A percentile compares a stretch with the other conserved stretches of the same genome.
These are phyloP conservation scores for Danio kyathit DNA, from an alignment of 2,797 vertebrate species.

Conservation along the genomic window DNA sequence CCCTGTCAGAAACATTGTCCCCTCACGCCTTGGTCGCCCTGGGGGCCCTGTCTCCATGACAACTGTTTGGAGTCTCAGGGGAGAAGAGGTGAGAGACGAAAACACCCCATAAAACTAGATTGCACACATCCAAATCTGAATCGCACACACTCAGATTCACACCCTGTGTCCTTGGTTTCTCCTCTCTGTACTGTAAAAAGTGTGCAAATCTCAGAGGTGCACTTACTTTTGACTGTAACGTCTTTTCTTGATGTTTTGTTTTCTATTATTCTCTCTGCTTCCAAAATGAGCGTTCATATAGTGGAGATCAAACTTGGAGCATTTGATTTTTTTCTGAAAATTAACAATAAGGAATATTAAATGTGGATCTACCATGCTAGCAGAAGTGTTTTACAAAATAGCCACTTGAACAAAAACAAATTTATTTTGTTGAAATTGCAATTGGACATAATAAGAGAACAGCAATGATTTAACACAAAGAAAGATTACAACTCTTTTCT, in stretches of 20 bases:
- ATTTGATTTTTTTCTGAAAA: too few species aligned
- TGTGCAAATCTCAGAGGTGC: not conserved
- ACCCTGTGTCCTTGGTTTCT: conserved; percentile 1
- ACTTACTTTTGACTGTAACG: not conserved
- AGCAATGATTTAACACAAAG: too few species aligned
- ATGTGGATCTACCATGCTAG: too few species aligned
- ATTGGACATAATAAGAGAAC: too few species aligned
- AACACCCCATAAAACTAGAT: conserved; percentile 20
- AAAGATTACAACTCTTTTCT: too few species aligned
- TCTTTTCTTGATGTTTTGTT: not conserved
- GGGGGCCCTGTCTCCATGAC: conserved; percentile 83
- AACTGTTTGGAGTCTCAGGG: conserved; percentile 79
- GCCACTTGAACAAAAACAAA: too few species aligned
- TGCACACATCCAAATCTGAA: conserved; percentile 1
- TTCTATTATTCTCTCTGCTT: not conserved
- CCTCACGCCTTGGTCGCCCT: conserved; percentile 81
- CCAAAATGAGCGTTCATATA: not conserved
- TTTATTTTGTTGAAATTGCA: too few species aligned
- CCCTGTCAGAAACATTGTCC: conserved; percentile 78
- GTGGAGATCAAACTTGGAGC: too few species aligned
- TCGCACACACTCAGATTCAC: not conserved
- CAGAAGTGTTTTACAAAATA: too few species aligned
- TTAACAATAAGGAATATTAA: too few species aligned
- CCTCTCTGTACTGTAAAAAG: not conserved
- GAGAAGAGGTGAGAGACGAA: conserved; percentile 78